phyloP scores from a whole-genome alignment of 1,140 invertebrate species.

The Plodia interpunctella region DNA sequence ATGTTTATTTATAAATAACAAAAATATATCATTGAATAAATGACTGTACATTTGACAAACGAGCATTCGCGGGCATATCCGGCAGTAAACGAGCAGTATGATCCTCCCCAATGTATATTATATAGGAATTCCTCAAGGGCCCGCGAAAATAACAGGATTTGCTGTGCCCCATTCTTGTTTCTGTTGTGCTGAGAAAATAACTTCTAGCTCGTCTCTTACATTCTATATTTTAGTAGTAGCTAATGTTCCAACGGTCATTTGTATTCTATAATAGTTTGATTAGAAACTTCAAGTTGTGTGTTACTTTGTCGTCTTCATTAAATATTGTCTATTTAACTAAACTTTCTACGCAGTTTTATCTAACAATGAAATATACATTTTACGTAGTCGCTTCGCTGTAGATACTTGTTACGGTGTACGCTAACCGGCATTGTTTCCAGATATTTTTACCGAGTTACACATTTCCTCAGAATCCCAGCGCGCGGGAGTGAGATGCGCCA shows the following conservation, averaged over 20 bases:
- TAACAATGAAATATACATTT: no score
- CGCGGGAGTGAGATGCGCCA: slow-evolving; percentile 21
- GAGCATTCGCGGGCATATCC: slow-evolving; percentile 70
- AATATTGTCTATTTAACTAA: no score
- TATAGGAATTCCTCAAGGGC: slow-evolving; percentile 64
- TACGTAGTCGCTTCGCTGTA: no score
- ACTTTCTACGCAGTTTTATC: neutral
- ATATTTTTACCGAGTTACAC: slow-evolving; percentile 44
- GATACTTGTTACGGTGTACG: neutral
- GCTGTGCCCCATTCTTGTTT: slow-evolving; percentile 44
- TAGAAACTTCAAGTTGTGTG: no score
- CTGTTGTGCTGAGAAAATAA: slow-evolving; percentile 34
- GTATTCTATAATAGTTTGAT: no score
- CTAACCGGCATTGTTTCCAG: neutral
- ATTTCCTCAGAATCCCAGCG: slow-evolving; percentile 44
- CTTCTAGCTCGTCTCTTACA: slow-evolving; percentile 12
- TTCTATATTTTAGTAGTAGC: slow-evolving; percentile 7
- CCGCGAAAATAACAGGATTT: slow-evolving; percentile 63
- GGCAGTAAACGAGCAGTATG: slow-evolving; percentile 68
- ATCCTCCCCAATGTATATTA: slow-evolving; percentile 70
- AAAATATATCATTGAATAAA: slow-evolving; percentile 72
- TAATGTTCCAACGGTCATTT: no score
- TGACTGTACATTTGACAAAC: slow-evolving; percentile 75
- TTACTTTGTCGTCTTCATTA: no score
- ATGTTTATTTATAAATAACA: slow-evolving; percentile 46